Evolutionary conservation across 2,888 invertebrate species (phyloP), one percentile per base, ranked within the genome.

Genomic region (Ornithoptera alexandrae): DNA sequence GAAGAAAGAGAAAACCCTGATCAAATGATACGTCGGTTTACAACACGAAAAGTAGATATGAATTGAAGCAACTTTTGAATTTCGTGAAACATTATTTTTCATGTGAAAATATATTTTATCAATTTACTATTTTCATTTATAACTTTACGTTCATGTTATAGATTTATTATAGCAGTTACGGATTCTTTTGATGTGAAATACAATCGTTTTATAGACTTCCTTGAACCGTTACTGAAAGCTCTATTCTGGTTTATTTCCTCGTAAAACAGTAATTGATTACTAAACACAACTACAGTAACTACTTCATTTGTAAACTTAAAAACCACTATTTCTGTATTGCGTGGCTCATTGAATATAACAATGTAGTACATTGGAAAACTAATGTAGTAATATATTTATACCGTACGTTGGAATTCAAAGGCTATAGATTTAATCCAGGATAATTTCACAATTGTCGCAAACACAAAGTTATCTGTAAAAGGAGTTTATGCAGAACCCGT

Each of bases 241-340:
- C 66, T 70, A 24, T 62, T 70, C 62, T 66, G 58, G 62, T 58
- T 70, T 50, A 59, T 70, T 70, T 70, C 70, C 39, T 59, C 56
- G 69, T 69, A 62, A 65, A 69, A 62, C 42, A 62, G 65, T 62
- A 61, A 61, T 30, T 17, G 62, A 62, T 62, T 62, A 57, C 58
- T 70, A 70, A 70, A 70, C 62, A 63, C 20, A 58, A 59, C 62
- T 22, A 20, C 56, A 7, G 61, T 62, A 62, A 70, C 62, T 59
- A 58, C 66, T 66, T 62, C 46, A 66, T 70, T 61, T 50, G 22
- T 53, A 53, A 30, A 60, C 57, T n/a, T 57, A 18, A 20, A 57
- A 50, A 50, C 18, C 50, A 18, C 18, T 1, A 50, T 50, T 15
- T 18, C 18, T 17, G 12, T 12, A 50, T 50, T 3, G 5, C 17